Conservation (phyloP, 2,797 vertebrate genomes). For the Aphelocoma californica region DNA sequence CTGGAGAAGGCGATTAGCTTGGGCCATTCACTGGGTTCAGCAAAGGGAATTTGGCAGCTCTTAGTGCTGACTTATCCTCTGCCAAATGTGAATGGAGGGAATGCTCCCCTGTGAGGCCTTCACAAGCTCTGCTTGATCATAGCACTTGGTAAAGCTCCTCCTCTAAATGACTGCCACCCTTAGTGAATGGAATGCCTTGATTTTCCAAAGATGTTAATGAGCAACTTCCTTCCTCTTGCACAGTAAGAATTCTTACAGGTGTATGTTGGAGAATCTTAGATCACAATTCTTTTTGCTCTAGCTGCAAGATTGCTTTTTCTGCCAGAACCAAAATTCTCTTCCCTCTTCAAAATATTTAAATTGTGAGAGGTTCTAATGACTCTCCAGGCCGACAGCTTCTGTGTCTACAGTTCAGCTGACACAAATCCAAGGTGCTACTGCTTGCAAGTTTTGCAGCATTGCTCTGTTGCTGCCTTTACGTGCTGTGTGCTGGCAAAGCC, state of each 20-base stretch:
- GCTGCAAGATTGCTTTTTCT: background rate
- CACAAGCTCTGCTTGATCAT: background rate
- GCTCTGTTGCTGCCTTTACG: background rate
- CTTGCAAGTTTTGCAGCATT: background rate
- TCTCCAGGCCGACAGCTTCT: background rate
- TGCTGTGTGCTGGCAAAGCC: background rate
- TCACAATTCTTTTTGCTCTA: background rate
- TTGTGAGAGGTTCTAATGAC: background rate
- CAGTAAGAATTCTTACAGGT: background rate
- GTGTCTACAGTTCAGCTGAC: background rate
- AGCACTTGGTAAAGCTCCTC: background rate
- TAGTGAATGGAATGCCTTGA: background rate
- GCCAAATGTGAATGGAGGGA: background rate
- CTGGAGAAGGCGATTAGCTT: background rate
- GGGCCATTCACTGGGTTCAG: background rate
- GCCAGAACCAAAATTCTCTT: background rate
- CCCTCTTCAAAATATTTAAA: background rate
- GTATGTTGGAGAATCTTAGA: background rate
- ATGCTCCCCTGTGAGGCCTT: background rate
- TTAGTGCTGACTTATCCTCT: background rate
- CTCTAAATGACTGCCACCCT: background rate
- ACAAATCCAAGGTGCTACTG: background rate
- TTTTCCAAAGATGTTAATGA: background rate
- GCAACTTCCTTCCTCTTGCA: background rate
- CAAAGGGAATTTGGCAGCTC: background rate